A percentile compares a stretch with the other conserved stretches of the same genome.
phyloP scores from a whole-genome alignment of 64 coral and sea anemone species.

The Montipora cactus region DNA sequence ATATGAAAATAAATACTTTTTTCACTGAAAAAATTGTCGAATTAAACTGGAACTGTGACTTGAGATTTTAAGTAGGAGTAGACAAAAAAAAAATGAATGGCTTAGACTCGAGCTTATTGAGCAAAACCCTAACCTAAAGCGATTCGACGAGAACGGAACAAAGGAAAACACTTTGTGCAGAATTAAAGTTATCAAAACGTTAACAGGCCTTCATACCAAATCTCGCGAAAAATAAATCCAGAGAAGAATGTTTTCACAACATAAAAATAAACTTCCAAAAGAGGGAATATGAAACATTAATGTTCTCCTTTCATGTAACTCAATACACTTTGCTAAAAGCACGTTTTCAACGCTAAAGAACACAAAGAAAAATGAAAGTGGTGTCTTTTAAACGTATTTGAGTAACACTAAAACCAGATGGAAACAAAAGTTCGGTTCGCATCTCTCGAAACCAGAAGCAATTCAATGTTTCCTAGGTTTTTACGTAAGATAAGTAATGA shows the following conservation, averaged over 20 bases:
- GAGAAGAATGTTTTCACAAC: slow-evolving; percentile 38
- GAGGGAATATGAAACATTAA: slow-evolving; percentile 13
- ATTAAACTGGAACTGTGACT: neutral
- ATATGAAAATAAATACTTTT: neutral
- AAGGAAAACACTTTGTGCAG: neutral
- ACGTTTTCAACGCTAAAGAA: slow-evolving; percentile 42
- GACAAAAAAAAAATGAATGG: neutral
- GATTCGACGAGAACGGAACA: slow-evolving; percentile 4
- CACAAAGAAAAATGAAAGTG: slow-evolving; percentile 48
- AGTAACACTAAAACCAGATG: slow-evolving; percentile 22
- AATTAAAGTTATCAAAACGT: slow-evolving; percentile 38
- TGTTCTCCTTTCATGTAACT: slow-evolving; percentile 43
- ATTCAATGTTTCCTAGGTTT: neutral
- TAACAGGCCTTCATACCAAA: slow-evolving; percentile 47
- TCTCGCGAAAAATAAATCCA: slow-evolving; percentile 23
- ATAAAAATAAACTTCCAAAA: slow-evolving; percentile 27
- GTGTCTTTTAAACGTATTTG: slow-evolving; percentile 21
- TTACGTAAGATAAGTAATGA: neutral
- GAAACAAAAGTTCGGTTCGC: slow-evolving; percentile 14
- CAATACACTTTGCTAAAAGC: slow-evolving; percentile 49
- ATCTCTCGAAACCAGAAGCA: neutral
- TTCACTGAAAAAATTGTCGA: neutral
- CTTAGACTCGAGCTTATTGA: slow-evolving; percentile 14
- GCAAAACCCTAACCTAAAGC: slow-evolving; percentile 1
- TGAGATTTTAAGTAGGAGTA: slow-evolving; percentile 1